A percentile compares a stretch with the other conserved stretches of the same genome.
phyloP scores from a whole-genome alignment of 2,113 vertebrate genomes.

The Miniopterus natalensis region DNA sequence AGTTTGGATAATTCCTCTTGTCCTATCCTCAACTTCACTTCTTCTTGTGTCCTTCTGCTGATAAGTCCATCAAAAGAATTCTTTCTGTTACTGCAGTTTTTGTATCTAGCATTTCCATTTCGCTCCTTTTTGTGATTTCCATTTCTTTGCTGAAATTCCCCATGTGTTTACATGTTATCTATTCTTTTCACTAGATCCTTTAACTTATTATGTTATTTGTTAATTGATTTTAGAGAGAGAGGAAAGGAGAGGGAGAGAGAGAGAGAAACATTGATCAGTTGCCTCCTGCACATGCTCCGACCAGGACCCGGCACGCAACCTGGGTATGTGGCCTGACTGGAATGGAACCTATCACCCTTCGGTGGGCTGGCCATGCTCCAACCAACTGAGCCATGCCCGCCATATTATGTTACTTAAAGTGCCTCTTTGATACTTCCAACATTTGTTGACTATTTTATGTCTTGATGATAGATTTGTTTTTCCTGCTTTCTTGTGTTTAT shows the following conservation, averaged over 20 bases:
- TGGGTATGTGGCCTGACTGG: too few relatives aligned
- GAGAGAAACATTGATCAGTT: too few relatives aligned
- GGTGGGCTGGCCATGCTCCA: too few relatives aligned
- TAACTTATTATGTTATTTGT: not conserved
- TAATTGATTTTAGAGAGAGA: too few relatives aligned
- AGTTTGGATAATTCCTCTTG: constrained; percentile 31
- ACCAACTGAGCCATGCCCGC: too few relatives aligned
- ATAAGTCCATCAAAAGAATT: constrained; percentile 2
- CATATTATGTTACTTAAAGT: not conserved
- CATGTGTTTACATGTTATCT: not conserved
- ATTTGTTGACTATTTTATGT: not conserved
- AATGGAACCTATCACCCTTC: too few relatives aligned
- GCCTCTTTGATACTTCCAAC: not conserved
- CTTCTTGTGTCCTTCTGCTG: not conserved
- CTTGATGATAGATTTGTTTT: constrained; percentile 18
- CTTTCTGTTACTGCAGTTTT: not conserved
- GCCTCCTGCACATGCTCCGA: too few relatives aligned
- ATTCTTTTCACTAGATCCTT: not conserved
- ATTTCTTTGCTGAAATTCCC: constrained; percentile 16
- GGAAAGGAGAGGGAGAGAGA: too few relatives aligned
- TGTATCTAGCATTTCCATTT: constrained; percentile 27
- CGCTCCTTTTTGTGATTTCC: not conserved
- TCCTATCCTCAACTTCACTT: not conserved
- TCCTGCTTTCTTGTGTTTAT: constrained; percentile 7
- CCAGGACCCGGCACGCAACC: too few relatives aligned